These are phyloP conservation scores for Coilia nasus DNA, from an alignment of 2,797 vertebrate genomes.

Conservation along the genomic window DNA sequence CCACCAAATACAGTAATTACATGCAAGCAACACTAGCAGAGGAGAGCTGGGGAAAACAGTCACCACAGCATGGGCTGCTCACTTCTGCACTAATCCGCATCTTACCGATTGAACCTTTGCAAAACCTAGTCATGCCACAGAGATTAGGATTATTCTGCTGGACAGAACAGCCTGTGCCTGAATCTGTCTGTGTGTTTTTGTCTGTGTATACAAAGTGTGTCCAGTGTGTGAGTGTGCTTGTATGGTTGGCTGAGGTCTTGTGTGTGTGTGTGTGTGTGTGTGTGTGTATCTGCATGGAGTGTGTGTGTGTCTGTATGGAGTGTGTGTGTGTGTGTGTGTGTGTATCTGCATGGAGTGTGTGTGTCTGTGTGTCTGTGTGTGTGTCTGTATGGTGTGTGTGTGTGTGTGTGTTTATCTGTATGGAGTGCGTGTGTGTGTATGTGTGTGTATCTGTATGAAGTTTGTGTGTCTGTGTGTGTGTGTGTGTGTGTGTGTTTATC, in stretches of 20 bases:
- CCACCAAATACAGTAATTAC: background rate
- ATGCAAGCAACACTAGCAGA: background rate
- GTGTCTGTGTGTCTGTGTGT: background rate
- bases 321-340: background rate
- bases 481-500: background rate
- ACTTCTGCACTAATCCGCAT: background rate
- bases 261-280: background rate
- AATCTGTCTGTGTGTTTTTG: background rate
- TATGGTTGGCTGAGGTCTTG: background rate
- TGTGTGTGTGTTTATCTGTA: background rate
- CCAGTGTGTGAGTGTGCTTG: background rate
- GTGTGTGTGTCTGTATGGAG: background rate
- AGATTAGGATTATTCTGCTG: slow-evolving; percentile 9
- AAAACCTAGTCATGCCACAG: background rate
- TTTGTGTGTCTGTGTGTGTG: background rate
- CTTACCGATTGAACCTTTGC: background rate
- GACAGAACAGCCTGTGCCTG: background rate
- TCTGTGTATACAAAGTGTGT: background rate
- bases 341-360: background rate
- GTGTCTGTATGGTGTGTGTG: background rate
- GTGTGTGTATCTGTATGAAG: background rate
- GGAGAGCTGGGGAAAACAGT: background rate
- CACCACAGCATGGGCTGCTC: background rate
- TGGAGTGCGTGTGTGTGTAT: too few relatives aligned
- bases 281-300: background rate